Percentiles rank a stretch among this genome's conserved stretches.
Conservation (phyloP, 2,113 vertebrate species). For the Pseudopodoces humilis region DNA sequence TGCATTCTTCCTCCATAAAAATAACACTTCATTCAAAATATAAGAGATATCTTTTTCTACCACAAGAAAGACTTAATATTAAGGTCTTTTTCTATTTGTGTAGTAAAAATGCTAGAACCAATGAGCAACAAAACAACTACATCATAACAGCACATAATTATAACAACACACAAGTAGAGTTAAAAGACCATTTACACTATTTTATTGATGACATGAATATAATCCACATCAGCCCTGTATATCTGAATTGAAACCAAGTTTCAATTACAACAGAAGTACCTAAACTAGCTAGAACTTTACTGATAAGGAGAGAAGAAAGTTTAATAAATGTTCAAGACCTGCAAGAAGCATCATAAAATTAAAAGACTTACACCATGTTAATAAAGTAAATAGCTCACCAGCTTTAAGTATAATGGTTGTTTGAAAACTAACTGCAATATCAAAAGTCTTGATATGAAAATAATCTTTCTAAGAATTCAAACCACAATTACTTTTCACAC, state of each 20-base stretch:
- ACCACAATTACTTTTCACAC: background rate
- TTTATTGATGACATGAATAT: background rate
- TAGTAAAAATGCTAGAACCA: background rate
- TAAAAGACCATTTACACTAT: background rate
- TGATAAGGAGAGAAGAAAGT: background rate
- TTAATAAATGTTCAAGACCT: background rate
- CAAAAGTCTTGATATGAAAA: background rate
- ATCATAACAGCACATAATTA: background rate
- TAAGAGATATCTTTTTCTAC: background rate
- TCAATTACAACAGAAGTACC: background rate
- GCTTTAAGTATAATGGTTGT: background rate
- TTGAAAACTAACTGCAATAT: background rate
- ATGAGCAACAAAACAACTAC: background rate
- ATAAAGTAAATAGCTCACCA: background rate
- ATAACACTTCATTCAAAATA: background rate
- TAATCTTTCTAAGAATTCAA: background rate
- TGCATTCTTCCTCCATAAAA: conserved; percentile 3
- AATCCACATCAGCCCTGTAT: background rate
- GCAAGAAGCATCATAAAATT: background rate
- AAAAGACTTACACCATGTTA: background rate
- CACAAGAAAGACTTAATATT: background rate
- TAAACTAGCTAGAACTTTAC: background rate
- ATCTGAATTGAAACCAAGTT: background rate
- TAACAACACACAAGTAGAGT: background rate
- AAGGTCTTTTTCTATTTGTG: background rate